These are phyloP conservation scores for Protonibea diacanthus DNA, from an alignment of 2,797 vertebrate genomes.

Conservation along the genomic window DNA sequence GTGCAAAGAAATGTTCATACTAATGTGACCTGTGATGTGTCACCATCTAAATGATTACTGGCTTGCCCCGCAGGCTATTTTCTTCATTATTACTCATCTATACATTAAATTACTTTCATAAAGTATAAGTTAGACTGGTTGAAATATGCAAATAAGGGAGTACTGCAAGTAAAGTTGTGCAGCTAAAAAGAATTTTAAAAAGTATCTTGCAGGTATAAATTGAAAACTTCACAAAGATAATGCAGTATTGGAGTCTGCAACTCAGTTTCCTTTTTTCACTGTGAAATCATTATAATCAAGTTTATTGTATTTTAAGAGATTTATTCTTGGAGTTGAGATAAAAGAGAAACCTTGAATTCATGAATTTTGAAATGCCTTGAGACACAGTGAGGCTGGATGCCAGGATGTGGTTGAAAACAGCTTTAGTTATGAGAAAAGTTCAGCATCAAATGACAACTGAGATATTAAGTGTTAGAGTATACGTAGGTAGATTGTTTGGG, in stretches of 20 bases:
- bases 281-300: constrained; percentile 25
- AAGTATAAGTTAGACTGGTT: neutral
- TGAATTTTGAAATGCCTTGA: constrained; percentile 22
- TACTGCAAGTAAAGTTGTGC: neutral
- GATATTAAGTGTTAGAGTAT: constrained; percentile 28
- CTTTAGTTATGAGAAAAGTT: constrained; percentile 31
- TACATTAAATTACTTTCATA: neutral
- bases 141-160: neutral
- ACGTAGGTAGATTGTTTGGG: constrained; percentile 21
- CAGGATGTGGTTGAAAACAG: constrained; percentile 35
- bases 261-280: constrained; percentile 1
- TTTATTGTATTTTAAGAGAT: constrained; percentile 28
- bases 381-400: neutral
- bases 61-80: neutral
- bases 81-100: constrained; percentile 31
- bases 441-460: constrained; percentile 44
- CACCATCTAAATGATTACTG: constrained; percentile 10
- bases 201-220: neutral
- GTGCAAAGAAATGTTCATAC: constrained; percentile 7
- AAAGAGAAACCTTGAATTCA: constrained; percentile 4
- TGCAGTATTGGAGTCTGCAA: neutral
- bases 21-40: constrained; percentile 20
- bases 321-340: neutral
- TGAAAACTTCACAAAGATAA: neutral
- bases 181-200: neutral